Conservation (phyloP, 2,888 invertebrate species). For the Ypsolopha scabrella region DNA sequence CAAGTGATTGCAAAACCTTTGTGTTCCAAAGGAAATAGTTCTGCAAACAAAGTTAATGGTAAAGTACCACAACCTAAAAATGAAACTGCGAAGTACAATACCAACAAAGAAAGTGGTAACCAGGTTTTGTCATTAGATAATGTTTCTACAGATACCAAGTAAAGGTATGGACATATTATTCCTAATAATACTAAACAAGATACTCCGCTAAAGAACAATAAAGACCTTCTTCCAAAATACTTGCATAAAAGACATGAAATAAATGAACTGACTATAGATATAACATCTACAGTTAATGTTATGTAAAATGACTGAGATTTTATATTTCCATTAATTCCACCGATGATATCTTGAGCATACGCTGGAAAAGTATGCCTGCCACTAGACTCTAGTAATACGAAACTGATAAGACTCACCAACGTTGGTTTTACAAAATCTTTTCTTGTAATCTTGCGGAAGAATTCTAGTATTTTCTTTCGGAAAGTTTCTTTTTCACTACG, state of each 20-base stretch:
- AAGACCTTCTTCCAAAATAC: slow-evolving; percentile 27
- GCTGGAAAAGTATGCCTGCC: slow-evolving; percentile 40
- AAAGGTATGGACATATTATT: slow-evolving; percentile 26
- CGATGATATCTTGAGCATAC: slow-evolving; percentile 32
- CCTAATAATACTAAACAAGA: slow-evolving; percentile 22
- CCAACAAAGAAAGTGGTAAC: slow-evolving; percentile 29
- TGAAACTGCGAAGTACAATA: slow-evolving; percentile 29
- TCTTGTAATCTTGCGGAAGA: slow-evolving; percentile 27
- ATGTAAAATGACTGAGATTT: slow-evolving; percentile 16
- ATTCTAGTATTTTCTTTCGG: slow-evolving; percentile 10
- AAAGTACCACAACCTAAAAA: slow-evolving; percentile 46
- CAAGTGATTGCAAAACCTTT: slow-evolving; percentile 29
- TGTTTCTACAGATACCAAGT: slow-evolving; percentile 18
- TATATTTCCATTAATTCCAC: neutral
- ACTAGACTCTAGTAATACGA: slow-evolving; percentile 27
- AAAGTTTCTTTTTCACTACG: slow-evolving; percentile 8
- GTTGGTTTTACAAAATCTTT: slow-evolving; percentile 36
- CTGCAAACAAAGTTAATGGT: slow-evolving; percentile 38
- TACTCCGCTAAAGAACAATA: slow-evolving; percentile 35
- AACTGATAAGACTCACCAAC: slow-evolving; percentile 23
- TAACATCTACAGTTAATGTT: slow-evolving; percentile 28
- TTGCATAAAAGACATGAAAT: slow-evolving; percentile 33
- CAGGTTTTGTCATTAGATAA: slow-evolving; percentile 22
- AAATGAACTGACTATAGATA: slow-evolving; percentile 29
- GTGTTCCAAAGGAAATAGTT: slow-evolving; percentile 39